phyloP scores from a whole-genome alignment of 1,140 invertebrate species.

The Dendrolimus kikuchii region DNA sequence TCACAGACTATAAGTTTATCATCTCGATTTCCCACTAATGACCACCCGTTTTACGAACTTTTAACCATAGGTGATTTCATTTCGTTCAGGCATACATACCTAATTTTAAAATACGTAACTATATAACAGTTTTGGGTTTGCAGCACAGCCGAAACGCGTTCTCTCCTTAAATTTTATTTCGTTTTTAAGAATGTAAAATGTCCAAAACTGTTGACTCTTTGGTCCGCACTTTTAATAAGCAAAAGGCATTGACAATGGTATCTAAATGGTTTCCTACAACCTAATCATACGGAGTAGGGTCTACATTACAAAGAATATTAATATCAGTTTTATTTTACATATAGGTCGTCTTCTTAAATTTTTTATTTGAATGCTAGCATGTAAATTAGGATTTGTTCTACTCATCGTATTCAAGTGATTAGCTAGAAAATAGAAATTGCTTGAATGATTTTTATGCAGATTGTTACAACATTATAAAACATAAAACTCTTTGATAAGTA shows the following conservation, averaged over 20 bases:
- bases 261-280: slow-evolving; percentile 2
- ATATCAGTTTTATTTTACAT: too few species aligned
- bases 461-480: too few species aligned
- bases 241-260: slow-evolving; percentile 47
- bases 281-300: background rate
- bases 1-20: too few species aligned
- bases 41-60: slow-evolving; percentile 12
- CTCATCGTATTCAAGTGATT: too few species aligned
- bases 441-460: too few species aligned
- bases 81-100: slow-evolving; percentile 6
- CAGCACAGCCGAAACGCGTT: slow-evolving; percentile 51
- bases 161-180: slow-evolving; percentile 26
- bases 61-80: background rate
- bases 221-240: slow-evolving; percentile 64
- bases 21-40: background rate
- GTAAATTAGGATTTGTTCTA: too few species aligned
- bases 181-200: slow-evolving; percentile 33
- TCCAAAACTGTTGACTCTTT: slow-evolving; percentile 60
- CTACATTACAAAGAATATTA: background rate
- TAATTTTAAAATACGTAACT: background rate
- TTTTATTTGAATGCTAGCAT: too few species aligned
- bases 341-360: too few species aligned
- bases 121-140: slow-evolving; percentile 18
- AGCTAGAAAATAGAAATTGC: too few species aligned
- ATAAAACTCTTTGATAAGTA: too few species aligned